Percentiles rank a stretch among this genome's conserved stretches.
Conservation (phyloP, 2,888 invertebrate genomes). For the Acanthococcus lagerstroemiae region DNA sequence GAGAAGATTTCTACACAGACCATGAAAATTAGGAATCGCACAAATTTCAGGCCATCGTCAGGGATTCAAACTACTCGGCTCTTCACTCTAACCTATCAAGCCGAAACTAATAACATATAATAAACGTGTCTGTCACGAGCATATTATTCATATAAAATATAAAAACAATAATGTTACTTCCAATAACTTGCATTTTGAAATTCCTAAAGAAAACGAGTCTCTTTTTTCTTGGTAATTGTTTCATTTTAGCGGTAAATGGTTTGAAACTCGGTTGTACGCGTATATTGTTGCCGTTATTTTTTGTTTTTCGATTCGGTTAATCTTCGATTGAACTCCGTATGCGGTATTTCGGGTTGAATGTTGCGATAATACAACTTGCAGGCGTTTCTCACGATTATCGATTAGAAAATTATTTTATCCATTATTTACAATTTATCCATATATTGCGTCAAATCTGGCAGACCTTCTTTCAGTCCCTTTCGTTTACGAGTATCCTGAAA, state of each 20-base stretch:
- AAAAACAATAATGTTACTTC: slow-evolving; percentile 24
- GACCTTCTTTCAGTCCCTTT: slow-evolving; percentile 96
- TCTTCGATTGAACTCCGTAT: too few species aligned
- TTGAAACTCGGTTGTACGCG: too few species aligned
- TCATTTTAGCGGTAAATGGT: too few species aligned
- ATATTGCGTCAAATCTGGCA: slow-evolving; percentile 90
- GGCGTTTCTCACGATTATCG: neutral
- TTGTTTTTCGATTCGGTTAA: too few species aligned
- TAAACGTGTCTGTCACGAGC: slow-evolving; percentile 18
- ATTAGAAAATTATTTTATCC: neutral
- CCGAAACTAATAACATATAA: neutral
- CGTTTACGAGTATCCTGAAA: slow-evolving; percentile 87
- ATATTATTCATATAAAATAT: slow-evolving; percentile 25
- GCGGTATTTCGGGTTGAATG: too few species aligned
- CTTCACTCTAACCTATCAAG: neutral
- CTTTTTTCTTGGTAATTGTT: neutral
- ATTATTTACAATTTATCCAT: slow-evolving; percentile 91
- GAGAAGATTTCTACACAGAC: too few species aligned
- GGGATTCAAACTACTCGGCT: too few species aligned
- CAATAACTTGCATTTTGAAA: slow-evolving; percentile 5
- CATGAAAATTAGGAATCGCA: too few species aligned
- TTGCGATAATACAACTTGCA: slow-evolving; percentile 2
- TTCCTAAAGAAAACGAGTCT: neutral
- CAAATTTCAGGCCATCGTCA: too few species aligned
- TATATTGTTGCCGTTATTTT: too few species aligned